These are phyloP conservation scores for Laticauda laticaudata DNA, from an alignment of 2,113 vertebrate genomes.

Conservation along the genomic window DNA sequence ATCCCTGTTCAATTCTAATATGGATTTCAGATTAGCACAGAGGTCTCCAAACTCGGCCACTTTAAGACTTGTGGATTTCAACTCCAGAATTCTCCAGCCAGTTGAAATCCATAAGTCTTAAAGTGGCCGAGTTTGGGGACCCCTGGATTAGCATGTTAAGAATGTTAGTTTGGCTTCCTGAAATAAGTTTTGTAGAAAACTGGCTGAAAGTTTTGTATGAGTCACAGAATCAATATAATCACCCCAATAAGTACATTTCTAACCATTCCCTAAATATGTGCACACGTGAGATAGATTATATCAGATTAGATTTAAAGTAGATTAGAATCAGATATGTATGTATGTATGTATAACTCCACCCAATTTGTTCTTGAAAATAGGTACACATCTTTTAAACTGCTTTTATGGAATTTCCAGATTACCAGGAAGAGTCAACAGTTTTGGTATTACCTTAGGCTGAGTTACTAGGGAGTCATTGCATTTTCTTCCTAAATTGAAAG, in stretches of 20 bases:
- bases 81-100: no score
- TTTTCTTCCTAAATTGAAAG: constrained; percentile 11
- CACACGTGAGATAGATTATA: neutral
- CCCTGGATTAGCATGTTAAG: neutral
- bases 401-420: constrained; percentile 7
- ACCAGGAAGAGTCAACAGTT: neutral
- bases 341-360: no score
- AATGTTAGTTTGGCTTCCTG: neutral
- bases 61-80: no score
- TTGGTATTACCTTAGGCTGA: neutral
- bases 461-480: neutral
- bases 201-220: neutral
- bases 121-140: no score
- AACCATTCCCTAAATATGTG: neutral
- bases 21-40: neutral
- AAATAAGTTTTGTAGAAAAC: neutral
- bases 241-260: neutral
- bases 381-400: neutral
- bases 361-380: neutral
- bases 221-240: neutral
- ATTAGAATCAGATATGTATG: neutral
- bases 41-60: no score
- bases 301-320: neutral
- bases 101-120: no score
- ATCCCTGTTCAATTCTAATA: neutral